phyloP scores from a whole-genome alignment of 2,113 vertebrate genomes.

The Pteropus alecto region DNA sequence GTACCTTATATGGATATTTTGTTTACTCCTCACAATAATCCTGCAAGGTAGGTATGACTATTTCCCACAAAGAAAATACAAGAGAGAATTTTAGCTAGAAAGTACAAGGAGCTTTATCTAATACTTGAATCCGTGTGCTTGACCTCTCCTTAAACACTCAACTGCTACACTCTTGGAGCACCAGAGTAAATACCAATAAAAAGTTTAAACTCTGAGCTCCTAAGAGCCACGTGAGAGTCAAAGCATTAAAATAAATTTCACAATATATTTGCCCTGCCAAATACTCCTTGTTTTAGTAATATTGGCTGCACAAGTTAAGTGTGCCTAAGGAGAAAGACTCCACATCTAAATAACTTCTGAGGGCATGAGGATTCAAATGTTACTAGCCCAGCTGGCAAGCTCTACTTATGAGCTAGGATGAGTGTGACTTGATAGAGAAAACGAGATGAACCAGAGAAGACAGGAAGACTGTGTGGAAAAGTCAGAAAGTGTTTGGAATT shows the following conservation, averaged over 20 bases:
- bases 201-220: constrained; percentile 33
- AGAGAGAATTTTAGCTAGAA: neutral
- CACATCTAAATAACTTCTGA: neutral
- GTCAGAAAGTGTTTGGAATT: constrained; percentile 76
- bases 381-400: neutral
- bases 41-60: neutral
- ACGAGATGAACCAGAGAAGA: constrained; percentile 67
- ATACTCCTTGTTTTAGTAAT: constrained; percentile 35
- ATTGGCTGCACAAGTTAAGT: constrained; percentile 4
- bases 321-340: constrained; percentile 17
- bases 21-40: neutral
- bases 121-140: neutral
- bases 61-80: neutral
- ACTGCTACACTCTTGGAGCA: neutral
- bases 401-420: neutral
- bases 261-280: neutral
- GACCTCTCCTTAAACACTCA: constrained; percentile 48
- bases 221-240: constrained; percentile 42
- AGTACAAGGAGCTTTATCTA: constrained; percentile 28
- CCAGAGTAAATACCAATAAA: constrained; percentile 47
- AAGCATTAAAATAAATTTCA: constrained; percentile 58
- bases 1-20: neutral
- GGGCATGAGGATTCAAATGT: neutral
- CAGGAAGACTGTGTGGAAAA: constrained; percentile 77
- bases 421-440: constrained; percentile 65